These are phyloP conservation scores for Neolamprologus longior DNA, from an alignment of 2,113 vertebrate species.

Conservation along the genomic window DNA sequence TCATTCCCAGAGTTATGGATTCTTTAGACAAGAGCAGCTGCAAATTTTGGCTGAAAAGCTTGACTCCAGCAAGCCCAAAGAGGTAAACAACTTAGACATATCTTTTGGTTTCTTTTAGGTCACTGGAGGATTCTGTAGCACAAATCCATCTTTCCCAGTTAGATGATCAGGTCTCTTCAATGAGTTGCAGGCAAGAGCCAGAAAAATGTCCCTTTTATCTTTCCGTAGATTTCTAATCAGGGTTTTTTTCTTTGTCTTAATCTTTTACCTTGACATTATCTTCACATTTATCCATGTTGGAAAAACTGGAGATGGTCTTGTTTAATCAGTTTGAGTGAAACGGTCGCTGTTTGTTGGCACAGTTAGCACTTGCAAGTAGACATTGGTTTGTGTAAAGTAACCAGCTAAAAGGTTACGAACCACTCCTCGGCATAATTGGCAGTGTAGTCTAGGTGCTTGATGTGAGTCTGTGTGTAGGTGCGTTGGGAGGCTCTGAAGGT, in stretches of 20 bases:
- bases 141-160: not conserved
- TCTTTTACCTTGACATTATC: not conserved
- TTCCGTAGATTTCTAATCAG: not conserved
- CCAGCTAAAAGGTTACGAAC: not conserved
- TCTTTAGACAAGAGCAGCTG: constrained; percentile 92
- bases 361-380: not conserved
- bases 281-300: not conserved
- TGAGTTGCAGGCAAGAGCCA: not conserved
- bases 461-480: constrained; percentile 66
- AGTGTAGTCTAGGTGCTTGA: not conserved
- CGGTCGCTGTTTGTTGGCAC: not conserved
- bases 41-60: constrained; percentile 83
- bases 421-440: not conserved
- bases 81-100: constrained; percentile 67
- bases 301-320: not conserved
- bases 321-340: not conserved
- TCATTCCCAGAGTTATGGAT: constrained; percentile 82
- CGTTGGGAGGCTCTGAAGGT: constrained; percentile 83
- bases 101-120: not conserved
- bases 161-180: not conserved
- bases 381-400: not conserved
- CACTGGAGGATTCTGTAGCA: not conserved
- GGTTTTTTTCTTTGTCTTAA: not conserved
- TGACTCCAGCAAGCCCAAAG: constrained; percentile 81
- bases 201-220: not conserved